Conservation (phyloP, 2,888 invertebrate species). For the Spisula subtruncata region DNA sequence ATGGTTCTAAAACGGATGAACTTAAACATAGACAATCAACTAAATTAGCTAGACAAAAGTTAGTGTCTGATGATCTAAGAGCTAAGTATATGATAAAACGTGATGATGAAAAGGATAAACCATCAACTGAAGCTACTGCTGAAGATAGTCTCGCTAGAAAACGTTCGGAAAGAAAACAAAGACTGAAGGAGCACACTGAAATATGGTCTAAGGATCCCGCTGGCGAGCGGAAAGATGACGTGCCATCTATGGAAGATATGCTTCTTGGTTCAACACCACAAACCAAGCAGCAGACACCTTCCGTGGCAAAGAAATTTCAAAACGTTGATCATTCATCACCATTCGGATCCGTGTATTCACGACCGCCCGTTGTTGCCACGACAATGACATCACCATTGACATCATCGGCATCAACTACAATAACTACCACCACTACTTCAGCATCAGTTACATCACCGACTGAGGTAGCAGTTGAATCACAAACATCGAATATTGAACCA, state of each 20-base stretch:
- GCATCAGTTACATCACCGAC: not conserved
- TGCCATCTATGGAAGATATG: slow-evolving; percentile 63
- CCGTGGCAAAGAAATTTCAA: slow-evolving; percentile 50
- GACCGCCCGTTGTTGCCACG: slow-evolving; percentile 29
- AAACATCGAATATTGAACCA: slow-evolving; percentile 50
- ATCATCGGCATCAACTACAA: slow-evolving; percentile 40
- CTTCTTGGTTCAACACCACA: slow-evolving; percentile 54
- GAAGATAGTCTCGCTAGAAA: slow-evolving; percentile 49
- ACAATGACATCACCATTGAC: slow-evolving; percentile 38
- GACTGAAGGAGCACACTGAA: slow-evolving; percentile 59
- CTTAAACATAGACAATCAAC: slow-evolving; percentile 50
- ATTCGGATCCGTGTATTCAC: slow-evolving; percentile 65
- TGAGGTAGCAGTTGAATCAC: slow-evolving; percentile 22
- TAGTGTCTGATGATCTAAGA: slow-evolving; percentile 72
- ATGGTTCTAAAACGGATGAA: slow-evolving; percentile 38
- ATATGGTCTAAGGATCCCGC: slow-evolving; percentile 46
- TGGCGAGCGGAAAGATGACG: slow-evolving; percentile 36
- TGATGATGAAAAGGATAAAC: slow-evolving; percentile 57
- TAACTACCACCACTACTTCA: slow-evolving; percentile 35
- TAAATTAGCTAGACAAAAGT: slow-evolving; percentile 68
- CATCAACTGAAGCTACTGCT: slow-evolving; percentile 7
- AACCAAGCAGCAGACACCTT: slow-evolving; percentile 35
- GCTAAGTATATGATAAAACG: slow-evolving; percentile 68
- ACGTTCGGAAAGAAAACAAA: slow-evolving; percentile 56
- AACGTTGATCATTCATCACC: slow-evolving; percentile 64